These are phyloP conservation scores for Pangasius krempfi DNA, from an alignment of 2,797 vertebrate species.

Conservation along the genomic window DNA sequence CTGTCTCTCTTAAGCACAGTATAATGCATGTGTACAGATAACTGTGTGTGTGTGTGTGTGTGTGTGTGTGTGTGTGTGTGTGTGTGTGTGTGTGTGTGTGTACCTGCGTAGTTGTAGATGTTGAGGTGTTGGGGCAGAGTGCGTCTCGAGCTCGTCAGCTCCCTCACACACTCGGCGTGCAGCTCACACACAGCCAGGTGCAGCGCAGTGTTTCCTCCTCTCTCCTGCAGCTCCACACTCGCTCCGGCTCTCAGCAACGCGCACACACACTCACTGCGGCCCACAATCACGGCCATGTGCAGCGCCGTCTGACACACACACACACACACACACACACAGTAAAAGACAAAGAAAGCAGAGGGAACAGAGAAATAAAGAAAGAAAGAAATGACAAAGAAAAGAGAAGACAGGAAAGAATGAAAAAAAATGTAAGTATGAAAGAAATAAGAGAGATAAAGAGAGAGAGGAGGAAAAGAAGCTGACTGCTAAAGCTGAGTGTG, in stretches of 20 bases:
- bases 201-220: constrained; percentile 74
- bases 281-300: constrained; percentile 77
- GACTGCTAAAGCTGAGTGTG: neutral
- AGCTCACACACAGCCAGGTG: constrained; percentile 75
- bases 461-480: neutral
- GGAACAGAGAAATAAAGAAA: neutral
- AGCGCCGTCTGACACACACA: constrained; percentile 71
- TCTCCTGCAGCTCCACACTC: constrained; percentile 65
- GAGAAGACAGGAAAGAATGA: no score
- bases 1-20: neutral
- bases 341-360: no score
- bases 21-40: constrained; percentile 19
- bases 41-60: constrained; percentile 14
- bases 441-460: neutral
- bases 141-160: constrained; percentile 62
- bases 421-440: neutral
- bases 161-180: constrained; percentile 63
- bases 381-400: neutral
- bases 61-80: neutral
- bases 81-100: neutral
- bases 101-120: constrained; percentile 62
- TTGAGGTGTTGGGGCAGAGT: constrained; percentile 51
- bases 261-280: constrained; percentile 63
- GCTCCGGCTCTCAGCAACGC: constrained; percentile 70
- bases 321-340: neutral